Evolutionary conservation across 2,797 vertebrate species (phyloP), one percentile per base, ranked within the genome.

Genomic region (Pelobates cultripes): DNA sequence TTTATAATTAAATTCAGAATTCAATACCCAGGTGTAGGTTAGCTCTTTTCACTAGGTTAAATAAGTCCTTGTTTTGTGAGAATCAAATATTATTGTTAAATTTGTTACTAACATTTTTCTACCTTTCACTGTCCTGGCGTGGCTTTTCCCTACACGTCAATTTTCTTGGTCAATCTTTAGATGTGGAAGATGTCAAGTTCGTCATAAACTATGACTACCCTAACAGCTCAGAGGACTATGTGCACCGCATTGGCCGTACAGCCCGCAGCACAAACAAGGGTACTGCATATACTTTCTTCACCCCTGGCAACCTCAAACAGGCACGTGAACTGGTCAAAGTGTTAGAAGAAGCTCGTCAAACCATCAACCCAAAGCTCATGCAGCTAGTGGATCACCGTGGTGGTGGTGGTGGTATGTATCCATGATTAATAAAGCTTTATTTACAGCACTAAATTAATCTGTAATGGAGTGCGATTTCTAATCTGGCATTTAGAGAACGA

Each of bases 161-260:
- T 90, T 89, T 89, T 88, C 69, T 88, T 89, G 89, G 55, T 84
- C 87, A 0, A 76, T 82, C 84, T 86, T 89, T 92, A 99, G 98
- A 99, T 2, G 98, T 99, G 94, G 97, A 99, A 91, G 97, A 99
- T 69, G 91, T 99, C 86, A 99, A 99, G 94, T 99, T 99, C 91
- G 98, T 99, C 92, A 99, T 99, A 96, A 99, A 99, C 94, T 99
- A 99, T 89, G 98, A 99, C 93, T 99, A 98, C 90, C 98, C 98
- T 82, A 98, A 94, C 93, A 99, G 95, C 86, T 99, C 98, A 0
- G 98, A 99, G 91, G 97, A 99, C 91, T 99, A 99, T 0, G 97
- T 99, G 85, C 98, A 99, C 86, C 96, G 98, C 3, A 99, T 99
- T 70, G 98, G 98, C 47, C 96, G 98, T 70, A 99, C 98, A 0